phyloP scores from a whole-genome alignment of 2,797 vertebrate species.

The Tolypeutes matacus region DNA sequence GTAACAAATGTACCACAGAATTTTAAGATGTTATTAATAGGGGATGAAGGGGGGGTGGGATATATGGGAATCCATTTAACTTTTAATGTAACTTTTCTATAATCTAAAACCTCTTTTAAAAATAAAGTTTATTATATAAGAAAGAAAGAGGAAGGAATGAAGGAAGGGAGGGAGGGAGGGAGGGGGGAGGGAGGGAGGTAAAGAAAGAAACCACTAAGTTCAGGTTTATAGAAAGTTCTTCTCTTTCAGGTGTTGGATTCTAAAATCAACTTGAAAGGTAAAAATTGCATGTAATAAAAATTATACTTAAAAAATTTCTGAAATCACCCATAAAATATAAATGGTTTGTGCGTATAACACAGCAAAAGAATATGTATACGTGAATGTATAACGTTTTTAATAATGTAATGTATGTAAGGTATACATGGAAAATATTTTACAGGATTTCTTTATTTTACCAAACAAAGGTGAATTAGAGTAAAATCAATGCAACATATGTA shows the following conservation, averaged over 20 bases:
- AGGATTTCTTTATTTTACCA: not conserved
- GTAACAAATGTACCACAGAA: too few relatives aligned
- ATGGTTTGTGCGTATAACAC: not conserved
- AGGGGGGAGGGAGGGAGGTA: too few relatives aligned
- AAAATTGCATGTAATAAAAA: conserved; percentile 12
- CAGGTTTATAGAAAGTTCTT: not conserved
- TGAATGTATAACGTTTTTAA: not conserved
- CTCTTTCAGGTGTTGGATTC: not conserved
- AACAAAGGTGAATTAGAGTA: not conserved
- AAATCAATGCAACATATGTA: not conserved
- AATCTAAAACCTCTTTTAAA: too few relatives aligned
- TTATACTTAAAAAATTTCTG: not conserved
- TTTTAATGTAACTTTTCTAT: too few relatives aligned
- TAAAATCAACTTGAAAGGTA: not conserved
- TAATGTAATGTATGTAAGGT: not conserved
- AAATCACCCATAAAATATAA: not conserved
- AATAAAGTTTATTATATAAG: too few relatives aligned
- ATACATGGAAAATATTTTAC: not conserved
- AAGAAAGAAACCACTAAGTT: not conserved
- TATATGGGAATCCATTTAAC: too few relatives aligned
- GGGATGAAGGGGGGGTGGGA: too few relatives aligned
- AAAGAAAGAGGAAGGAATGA: too few relatives aligned
- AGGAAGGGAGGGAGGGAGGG: too few relatives aligned
- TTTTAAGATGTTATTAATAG: too few relatives aligned
- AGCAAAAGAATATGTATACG: not conserved